A percentile compares a stretch with the other conserved stretches of the same genome.
These are phyloP conservation scores for Leuciscus idus DNA, from an alignment of 2,113 vertebrate species.

Conservation along the genomic window DNA sequence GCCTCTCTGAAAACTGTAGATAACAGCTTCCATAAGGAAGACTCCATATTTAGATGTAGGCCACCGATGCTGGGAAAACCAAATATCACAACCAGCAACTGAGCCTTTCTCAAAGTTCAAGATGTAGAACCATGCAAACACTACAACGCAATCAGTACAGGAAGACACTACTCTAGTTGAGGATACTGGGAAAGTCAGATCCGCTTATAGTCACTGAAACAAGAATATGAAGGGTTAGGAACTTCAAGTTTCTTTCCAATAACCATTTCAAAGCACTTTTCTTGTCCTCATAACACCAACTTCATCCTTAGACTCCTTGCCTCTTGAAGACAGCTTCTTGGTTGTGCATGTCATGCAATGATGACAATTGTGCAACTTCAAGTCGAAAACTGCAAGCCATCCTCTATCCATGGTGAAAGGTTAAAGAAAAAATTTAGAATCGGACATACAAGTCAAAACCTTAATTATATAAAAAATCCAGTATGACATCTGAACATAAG, in stretches of 20 bases:
- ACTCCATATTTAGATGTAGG: not conserved
- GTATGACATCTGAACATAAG: slow-evolving; percentile 18
- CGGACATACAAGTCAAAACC: not conserved
- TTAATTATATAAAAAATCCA: slow-evolving; percentile 31
- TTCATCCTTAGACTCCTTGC: too few relatives aligned
- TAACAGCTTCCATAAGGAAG: slow-evolving; percentile 3
- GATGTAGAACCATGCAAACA: slow-evolving; percentile 27
- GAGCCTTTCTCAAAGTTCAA: not conserved
- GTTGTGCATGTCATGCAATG: not conserved
- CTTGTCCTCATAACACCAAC: not conserved
- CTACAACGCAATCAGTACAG: slow-evolving; percentile 40
- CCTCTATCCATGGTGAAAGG: not conserved
- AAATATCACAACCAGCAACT: not conserved
- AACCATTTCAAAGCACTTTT: not conserved
- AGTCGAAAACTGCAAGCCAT: not conserved
- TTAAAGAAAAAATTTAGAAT: not conserved
- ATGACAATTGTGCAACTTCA: not conserved
- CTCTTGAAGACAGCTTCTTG: not conserved
- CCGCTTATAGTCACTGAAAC: not conserved
- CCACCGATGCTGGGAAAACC: not conserved
- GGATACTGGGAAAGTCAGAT: slow-evolving; percentile 10
- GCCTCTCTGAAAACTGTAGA: not conserved
- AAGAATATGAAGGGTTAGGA: not conserved
- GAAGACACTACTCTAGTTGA: slow-evolving; percentile 53
- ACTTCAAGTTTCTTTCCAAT: not conserved